Evolutionary conservation across 2,888 invertebrate genomes (phyloP).

Genomic region (Leptinotarsa rubiginosa): DNA sequence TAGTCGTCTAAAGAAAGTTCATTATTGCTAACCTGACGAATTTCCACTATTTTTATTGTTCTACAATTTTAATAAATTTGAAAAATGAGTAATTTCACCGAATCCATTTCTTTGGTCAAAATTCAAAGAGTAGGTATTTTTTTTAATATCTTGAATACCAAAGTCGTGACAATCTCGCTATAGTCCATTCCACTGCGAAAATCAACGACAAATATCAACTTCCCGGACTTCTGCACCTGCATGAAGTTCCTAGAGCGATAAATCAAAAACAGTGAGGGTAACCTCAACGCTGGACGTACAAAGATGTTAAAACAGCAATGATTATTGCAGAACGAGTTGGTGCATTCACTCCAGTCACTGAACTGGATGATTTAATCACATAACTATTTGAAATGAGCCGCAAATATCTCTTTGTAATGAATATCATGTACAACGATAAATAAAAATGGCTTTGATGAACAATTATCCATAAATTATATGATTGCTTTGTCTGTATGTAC

Average conservation of each 20-base stretch:
- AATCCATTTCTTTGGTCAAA: too few species aligned
- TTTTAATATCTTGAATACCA: too few species aligned
- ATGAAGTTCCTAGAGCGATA: not conserved
- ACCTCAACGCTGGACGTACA: conserved; percentile 13
- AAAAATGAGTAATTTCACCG: too few species aligned
- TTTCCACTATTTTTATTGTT: too few species aligned
- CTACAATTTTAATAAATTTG: too few species aligned
- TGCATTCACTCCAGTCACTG: conserved; percentile 55
- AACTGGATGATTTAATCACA: conserved; percentile 56
- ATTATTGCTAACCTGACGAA: too few species aligned
- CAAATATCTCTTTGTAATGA: conserved; percentile 54
- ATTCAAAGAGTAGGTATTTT: too few species aligned
- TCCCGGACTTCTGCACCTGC: not conserved
- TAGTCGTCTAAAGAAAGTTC: too few species aligned
- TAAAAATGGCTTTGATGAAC: conserved; percentile 29
- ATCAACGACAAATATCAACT: not conserved
- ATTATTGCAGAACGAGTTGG: conserved; percentile 17
- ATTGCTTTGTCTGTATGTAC: conserved; percentile 4
- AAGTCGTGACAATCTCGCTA: too few species aligned
- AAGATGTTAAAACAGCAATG: conserved; percentile 28
- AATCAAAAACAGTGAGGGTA: conserved; percentile 21
- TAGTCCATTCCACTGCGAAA: too few species aligned
- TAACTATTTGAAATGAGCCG: conserved; percentile 55
- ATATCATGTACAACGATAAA: conserved; percentile 35
- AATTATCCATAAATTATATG: conserved; percentile 24